phyloP scores from a whole-genome alignment of 2,797 vertebrate species.

The Pipistrellus pygmaeus region DNA sequence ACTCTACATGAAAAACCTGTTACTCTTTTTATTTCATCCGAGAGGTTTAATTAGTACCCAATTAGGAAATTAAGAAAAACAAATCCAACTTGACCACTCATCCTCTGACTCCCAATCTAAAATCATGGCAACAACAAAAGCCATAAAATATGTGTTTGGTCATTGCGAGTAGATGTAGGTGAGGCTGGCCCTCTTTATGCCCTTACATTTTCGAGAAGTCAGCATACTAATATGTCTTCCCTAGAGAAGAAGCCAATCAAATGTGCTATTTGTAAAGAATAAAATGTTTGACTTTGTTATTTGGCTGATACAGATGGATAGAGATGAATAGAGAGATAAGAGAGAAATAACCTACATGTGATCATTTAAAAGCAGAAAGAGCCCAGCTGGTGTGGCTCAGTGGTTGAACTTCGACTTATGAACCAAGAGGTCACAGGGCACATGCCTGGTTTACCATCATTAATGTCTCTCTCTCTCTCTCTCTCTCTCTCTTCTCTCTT shows the following conservation, averaged over 20 bases:
- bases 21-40: slow-evolving; percentile 29
- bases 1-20: slow-evolving; percentile 4
- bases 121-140: slow-evolving; percentile 25
- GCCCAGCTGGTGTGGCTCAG: no score
- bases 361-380: not conserved
- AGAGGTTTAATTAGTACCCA: slow-evolving; percentile 58
- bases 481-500: no score
- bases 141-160: slow-evolving; percentile 9
- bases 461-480: no score
- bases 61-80: not conserved
- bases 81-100: slow-evolving; percentile 23
- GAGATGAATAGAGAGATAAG: not conserved
- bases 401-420: no score
- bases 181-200: not conserved
- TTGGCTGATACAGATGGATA: not conserved
- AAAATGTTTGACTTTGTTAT: slow-evolving; percentile 35
- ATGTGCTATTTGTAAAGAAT: not conserved
- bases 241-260: not conserved
- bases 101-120: not conserved
- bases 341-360: not conserved
- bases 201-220: slow-evolving; percentile 6
- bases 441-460: no score
- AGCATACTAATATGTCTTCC: slow-evolving; percentile 8
- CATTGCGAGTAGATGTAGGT: not conserved
- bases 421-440: no score